Percentiles rank a stretch among this genome's conserved stretches.
These are phyloP conservation scores for Tarsius wallacei DNA, from an alignment of 2,797 vertebrate species.

Conservation along the genomic window DNA sequence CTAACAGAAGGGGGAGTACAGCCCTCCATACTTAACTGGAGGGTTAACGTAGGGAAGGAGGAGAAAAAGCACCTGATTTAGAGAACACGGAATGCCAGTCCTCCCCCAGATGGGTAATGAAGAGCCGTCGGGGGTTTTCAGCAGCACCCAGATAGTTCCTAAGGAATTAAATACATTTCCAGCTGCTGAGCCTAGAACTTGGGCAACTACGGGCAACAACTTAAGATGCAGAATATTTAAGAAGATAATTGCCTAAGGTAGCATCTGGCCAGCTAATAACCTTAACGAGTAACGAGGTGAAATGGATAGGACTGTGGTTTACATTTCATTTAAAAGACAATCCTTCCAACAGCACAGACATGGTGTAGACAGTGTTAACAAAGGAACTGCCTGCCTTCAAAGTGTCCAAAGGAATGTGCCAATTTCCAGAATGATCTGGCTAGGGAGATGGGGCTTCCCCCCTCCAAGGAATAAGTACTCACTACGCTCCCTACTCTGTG, in stretches of 20 bases:
- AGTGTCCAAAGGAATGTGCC: neutral
- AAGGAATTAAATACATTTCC: conserved; percentile 33
- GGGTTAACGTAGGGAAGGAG: neutral
- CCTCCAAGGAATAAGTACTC: neutral
- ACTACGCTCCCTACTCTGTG: neutral
- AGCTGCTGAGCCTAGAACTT: neutral
- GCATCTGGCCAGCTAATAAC: conserved; percentile 56
- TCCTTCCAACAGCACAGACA: neutral
- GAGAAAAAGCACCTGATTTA: conserved; percentile 18
- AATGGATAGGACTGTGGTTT: neutral
- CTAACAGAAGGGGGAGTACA: neutral
- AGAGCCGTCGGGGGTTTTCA: neutral
- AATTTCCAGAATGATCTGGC: neutral
- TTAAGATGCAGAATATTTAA: conserved; percentile 45
- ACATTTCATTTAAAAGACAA: conserved; percentile 44
- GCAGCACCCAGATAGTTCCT: conserved; percentile 23
- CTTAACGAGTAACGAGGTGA: conserved; percentile 39
- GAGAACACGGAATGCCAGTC: neutral
- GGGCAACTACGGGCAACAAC: conserved; percentile 38
- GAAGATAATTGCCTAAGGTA: neutral
- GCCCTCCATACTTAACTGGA: neutral
- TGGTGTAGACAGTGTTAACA: neutral
- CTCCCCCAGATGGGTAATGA: neutral
- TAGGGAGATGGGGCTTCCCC: neutral
- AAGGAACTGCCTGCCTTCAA: neutral